A percentile compares a stretch with the other conserved stretches of the same genome.
Conservation (phyloP, 2,113 vertebrate species). For the Mesocricetus auratus region DNA sequence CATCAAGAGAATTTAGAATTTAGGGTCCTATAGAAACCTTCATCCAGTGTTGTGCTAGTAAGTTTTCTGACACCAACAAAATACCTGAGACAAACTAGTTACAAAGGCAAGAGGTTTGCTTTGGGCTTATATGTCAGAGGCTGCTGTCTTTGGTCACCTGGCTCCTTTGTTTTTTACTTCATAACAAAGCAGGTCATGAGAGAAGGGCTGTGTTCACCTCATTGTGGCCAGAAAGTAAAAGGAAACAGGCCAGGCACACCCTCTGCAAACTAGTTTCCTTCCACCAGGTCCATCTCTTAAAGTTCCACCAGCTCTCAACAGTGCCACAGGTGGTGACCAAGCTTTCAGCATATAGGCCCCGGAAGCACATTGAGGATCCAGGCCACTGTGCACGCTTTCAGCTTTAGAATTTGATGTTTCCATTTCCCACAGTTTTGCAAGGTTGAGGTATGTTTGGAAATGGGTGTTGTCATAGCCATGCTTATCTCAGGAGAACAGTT, state of each 20-base stretch:
- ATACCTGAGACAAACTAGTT: neutral
- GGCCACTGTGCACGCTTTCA: neutral
- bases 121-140: neutral
- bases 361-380: neutral
- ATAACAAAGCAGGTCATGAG: neutral
- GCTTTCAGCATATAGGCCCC: neutral
- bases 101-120: neutral
- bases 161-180: neutral
- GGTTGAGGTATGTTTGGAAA: neutral
- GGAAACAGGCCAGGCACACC: neutral
- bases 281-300: neutral
- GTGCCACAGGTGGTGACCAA: neutral
- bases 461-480: neutral
- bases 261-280: neutral
- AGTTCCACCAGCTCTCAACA: neutral
- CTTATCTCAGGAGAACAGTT: neutral
- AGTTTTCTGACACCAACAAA: neutral
- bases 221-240: no score
- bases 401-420: neutral
- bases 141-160: neutral
- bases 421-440: neutral
- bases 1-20: neutral
- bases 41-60: neutral
- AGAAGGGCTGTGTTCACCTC: neutral
- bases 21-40: neutral